Evolutionary conservation across 2,113 vertebrate species (phyloP), one percentile per base, ranked within the genome.

Genomic region (Ivindomyrus marchei): DNA sequence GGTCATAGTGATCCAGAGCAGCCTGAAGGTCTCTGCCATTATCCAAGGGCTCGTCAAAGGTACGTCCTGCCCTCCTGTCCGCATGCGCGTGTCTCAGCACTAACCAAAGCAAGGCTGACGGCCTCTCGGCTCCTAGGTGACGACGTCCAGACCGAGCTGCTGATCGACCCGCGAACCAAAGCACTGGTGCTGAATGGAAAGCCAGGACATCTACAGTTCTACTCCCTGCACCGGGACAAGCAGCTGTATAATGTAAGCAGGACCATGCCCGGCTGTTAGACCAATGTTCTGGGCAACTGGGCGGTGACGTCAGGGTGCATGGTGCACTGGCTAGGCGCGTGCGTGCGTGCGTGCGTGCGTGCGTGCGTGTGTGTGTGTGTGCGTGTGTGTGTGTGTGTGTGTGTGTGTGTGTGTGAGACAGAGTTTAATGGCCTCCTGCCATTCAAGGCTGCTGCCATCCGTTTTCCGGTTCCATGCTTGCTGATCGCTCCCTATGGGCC

Each of bases 131-230:
- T 85, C 95, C 13, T 93, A 99, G 98, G 97, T 56, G 94, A 94
- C 1, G 83, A 90, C 21, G 80, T 98, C 88, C 94, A 90, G 90
- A 97, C 98, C 0, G 97, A 97, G 89, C 92, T 99, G 91, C 95
- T 97, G 92, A 93, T 99, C 90, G 98, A 99, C 92, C 98, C 98
- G 19, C 97, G 95, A 94, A 99, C 96, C 89, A 98, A 96, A 94
- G 96, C 98, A 89, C 93, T 99, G 94, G 98, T 99, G 90, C 94
- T 99, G 89, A 99, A 99, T 19, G 98, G 98, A 31, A 98, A 98
- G 91, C 98, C 98, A 0, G 98, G 98, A n/a, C 98, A 99, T 91
- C 92, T 99, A 91, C 98, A 99, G 94, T 99, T 99, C 93, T 99
- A 98, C 90, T 98, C 96, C 39, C 96, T 99, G 36, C 97, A 97